Base-by-base conservation (phyloP, 2,888 invertebrate species). In the Lithophane ornitopus region DNA sequence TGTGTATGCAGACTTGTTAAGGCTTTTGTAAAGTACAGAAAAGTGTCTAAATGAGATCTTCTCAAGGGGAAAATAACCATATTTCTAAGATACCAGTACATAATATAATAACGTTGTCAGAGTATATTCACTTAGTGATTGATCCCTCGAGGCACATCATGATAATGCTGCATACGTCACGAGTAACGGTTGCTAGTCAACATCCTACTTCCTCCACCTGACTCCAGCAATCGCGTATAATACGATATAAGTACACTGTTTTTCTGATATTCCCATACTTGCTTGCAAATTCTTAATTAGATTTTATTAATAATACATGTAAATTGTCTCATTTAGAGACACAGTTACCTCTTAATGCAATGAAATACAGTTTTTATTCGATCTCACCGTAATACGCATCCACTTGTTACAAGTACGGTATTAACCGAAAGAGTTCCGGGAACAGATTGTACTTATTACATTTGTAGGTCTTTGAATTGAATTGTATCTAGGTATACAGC, bases 401-500 rank as follows among this genome's bases (percentile, higher is more conserved):
- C 39, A 34, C 39, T 77, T 58, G 46, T 28, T 65, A 70, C 58
- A 49, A 67, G 70, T 61, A 76, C 67, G 16, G 52, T 58, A 70
- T 46, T 61, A 12, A 34, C 46, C 46, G 67, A 85, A 83, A 82
- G 67, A 78, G 85, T 72, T 80, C 74, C 80, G 79, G 86, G 82
- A 80, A 65, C 62, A 76, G 70, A 86, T 72, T 72, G 67, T 72
- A 70, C 63, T 46, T 78, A 71, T 73, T 78, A 75, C 61, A 61
- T 76, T 71, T 70, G 67, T 84, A 74, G 71, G 74, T 73, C 63
- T 84, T 70, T 76, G 76, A 78, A 88, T 82, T 87, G 76, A 85
- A 87, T 82, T 78, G 70, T 82, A 81, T 79, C 69, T 80, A 85
- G 78, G 81, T 80, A 77, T 79, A 87, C 76, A 87, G 82, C 73